Conservation (phyloP, 2,888 invertebrate species). For the Globia sparganii region DNA sequence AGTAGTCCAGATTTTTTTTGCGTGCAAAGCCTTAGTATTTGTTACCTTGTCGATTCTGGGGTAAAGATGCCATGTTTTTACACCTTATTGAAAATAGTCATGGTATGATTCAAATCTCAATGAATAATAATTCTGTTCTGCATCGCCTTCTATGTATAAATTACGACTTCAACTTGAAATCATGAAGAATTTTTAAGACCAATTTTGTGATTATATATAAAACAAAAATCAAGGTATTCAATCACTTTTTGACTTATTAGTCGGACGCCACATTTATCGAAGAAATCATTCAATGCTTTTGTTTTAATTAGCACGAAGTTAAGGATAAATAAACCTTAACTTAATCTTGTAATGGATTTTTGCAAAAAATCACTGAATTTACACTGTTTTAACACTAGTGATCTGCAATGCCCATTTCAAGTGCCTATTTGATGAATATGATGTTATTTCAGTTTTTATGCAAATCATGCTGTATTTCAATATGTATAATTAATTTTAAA, state of each 20-base stretch:
- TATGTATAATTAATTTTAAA: slow-evolving; percentile 61
- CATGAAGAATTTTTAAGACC: slow-evolving; percentile 32
- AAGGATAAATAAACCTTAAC: neutral
- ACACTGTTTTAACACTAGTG: slow-evolving; percentile 44
- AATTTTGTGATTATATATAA: slow-evolving; percentile 45
- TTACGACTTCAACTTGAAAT: slow-evolving; percentile 1
- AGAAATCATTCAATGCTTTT: slow-evolving; percentile 45
- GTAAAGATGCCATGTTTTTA: neutral
- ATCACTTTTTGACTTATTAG: slow-evolving; percentile 43
- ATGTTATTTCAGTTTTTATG: slow-evolving; percentile 44
- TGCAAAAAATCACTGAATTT: slow-evolving; percentile 42
- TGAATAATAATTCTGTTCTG: neutral
- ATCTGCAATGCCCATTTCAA: slow-evolving; percentile 54
- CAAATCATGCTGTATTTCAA: slow-evolving; percentile 51
- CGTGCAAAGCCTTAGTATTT: neutral
- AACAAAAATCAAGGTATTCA: slow-evolving; percentile 26
- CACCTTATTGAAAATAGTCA: neutral
- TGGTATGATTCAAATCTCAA: neutral
- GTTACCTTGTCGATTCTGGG: neutral
- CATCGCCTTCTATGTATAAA: slow-evolving; percentile 13
- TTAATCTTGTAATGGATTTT: slow-evolving; percentile 11
- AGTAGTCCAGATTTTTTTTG: neutral
- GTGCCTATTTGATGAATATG: slow-evolving; percentile 48
- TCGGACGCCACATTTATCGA: slow-evolving; percentile 28
- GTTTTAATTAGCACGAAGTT: slow-evolving; percentile 28